Base-by-base conservation (phyloP, 2,888 invertebrate genomes). In the Erebia palarica region DNA sequence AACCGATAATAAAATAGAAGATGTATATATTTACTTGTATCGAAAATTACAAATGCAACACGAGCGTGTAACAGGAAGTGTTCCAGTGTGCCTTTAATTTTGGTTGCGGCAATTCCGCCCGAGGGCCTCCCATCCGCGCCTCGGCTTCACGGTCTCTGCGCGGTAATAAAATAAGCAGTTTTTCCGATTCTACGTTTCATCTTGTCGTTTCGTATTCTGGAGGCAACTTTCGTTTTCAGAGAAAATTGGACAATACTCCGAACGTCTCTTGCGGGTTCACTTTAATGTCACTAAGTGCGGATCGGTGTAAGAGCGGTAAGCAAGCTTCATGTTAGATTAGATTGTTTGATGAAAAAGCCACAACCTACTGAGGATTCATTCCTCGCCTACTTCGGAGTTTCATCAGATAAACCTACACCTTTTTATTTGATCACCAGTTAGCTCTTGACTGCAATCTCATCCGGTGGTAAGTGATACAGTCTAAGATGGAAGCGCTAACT, bases 81-180 rank as follows among this genome's bases (percentile, higher is more conserved):
- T 75, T 71, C 69, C 57, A 75, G 74, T 70, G 68, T 68, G 73
- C 75, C 78, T 84, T 84, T 88, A 86, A 89, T 88, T 85, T 86
- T 84, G 86, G 84, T 83, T 81, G 80, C 80, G 77, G 79, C 85
- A 82, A 84, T 86, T 83, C 81, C 80, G 79, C 81, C 78, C 79
- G 82, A 81, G 83, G 86, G 85, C 85, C 82, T 82, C 81, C 87
- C 79, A 84, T 84, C 84, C 86, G 85, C 83, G 84, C 85, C 83
- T 83, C 84, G 86, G 85, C 84, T 86, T 18, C 59, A 67, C 67
- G 67, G 67, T 49, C 67, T 67, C 67, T 67, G 84, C 79, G 80
- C 80, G 79, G 84, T 85, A 88, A 91, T 91, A 90, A 92, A 92
- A 91, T 92, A 91, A 92, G 90, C 91, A 91, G 91, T 92, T 91